A percentile compares a stretch with the other conserved stretches of the same genome.
phyloP scores from a whole-genome alignment of 64 coral and sea anemone genomes.

The Stichodactyla mertensii region DNA sequence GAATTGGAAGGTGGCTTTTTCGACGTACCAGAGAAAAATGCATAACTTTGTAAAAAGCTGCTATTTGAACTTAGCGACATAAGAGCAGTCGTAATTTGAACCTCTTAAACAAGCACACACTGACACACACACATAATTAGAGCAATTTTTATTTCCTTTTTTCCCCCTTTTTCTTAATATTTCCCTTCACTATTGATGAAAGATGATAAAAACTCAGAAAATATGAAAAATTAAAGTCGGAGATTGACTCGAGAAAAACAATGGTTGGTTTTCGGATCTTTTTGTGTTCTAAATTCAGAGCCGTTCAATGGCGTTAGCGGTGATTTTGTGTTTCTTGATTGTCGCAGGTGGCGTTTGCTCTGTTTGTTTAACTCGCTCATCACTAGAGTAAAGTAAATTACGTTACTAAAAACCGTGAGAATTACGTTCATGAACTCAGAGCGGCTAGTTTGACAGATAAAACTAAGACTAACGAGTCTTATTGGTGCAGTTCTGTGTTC shows the following conservation, averaged over 20 bases:
- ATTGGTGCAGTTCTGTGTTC: background rate
- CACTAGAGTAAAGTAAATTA: background rate
- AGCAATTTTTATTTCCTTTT: background rate
- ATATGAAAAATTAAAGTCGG: background rate
- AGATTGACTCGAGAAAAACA: background rate
- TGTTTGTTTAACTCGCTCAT: conserved; percentile 30
- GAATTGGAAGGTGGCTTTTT: background rate
- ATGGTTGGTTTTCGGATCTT: background rate
- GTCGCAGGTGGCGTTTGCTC: background rate
- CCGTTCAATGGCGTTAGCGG: background rate
- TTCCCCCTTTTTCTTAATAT: background rate
- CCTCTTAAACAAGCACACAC: background rate
- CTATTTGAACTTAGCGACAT: conserved; percentile 1
- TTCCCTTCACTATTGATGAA: background rate
- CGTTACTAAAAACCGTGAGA: conserved; percentile 13
- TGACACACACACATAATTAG: background rate
- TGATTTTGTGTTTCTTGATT: conserved; percentile 1
- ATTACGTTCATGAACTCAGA: background rate
- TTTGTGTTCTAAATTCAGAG: background rate
- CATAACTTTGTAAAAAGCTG: background rate
- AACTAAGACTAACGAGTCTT: background rate
- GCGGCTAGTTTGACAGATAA: background rate
- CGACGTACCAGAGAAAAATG: background rate
- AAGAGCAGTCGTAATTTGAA: conserved; percentile 1
- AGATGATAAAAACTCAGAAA: background rate